Conservation (phyloP, 23 tunicate species). For the Oikopleura albicans region DNA sequence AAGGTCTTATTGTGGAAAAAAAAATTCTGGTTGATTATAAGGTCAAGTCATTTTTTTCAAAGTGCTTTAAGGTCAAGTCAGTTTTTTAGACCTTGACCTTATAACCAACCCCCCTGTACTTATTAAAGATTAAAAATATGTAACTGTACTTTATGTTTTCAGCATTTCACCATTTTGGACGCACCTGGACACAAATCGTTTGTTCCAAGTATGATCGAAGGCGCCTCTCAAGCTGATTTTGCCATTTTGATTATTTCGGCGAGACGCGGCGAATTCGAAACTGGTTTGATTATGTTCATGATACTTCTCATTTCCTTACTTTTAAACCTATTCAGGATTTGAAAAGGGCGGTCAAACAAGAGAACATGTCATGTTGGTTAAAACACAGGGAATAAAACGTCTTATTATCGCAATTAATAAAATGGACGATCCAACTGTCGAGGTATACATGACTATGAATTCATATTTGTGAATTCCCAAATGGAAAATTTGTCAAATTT, state of each 20-base stretch:
- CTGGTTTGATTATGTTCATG: conserved; percentile 30
- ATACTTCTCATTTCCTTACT: not conserved
- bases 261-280: conserved; percentile 84
- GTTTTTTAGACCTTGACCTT: no score
- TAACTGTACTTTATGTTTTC: no score
- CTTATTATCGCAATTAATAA: conserved; percentile 68
- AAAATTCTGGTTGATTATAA: no score
- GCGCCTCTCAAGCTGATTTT: conserved; percentile 94
- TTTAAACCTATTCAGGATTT: conserved; percentile 29
- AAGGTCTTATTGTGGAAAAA: no score
- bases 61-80: no score
- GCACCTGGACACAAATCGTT: conserved; percentile 94
- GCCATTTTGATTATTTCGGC: conserved; percentile 91
- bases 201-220: conserved; percentile 99
- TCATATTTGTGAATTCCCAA: no score
- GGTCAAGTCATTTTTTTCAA: no score
- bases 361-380: conserved; percentile 90
- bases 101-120: no score
- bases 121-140: no score
- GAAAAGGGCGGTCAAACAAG: conserved; percentile 95
- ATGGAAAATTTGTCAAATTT: no score
- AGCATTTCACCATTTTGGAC: conserved; percentile 85
- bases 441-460: no score
- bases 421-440: conserved; percentile 95
- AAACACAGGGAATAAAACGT: conserved; percentile 76